These are phyloP conservation scores for Gouania willdenowi DNA, from an alignment of 2,797 vertebrate genomes.

Conservation along the genomic window DNA sequence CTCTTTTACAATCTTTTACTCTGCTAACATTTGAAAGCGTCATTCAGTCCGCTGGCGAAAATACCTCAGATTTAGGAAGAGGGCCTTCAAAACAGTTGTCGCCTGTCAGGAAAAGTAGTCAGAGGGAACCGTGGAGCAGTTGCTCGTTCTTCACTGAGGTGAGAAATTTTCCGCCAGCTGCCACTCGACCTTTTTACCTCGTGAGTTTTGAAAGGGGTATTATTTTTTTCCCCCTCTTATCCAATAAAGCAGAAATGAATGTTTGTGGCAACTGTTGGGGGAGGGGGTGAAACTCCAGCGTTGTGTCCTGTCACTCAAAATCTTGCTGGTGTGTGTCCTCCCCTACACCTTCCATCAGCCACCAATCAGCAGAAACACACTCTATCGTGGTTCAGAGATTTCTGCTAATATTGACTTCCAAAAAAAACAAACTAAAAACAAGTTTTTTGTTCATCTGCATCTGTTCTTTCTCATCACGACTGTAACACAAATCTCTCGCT, in stretches of 20 bases:
- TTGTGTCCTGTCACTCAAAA: conserved; percentile 65
- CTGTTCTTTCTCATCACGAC: conserved; percentile 12
- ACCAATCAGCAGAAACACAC: conserved; percentile 53
- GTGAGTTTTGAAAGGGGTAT: conserved; percentile 20
- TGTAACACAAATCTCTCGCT: conserved; percentile 26
- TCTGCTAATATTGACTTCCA: background rate
- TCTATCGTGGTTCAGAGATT: conserved; percentile 14
- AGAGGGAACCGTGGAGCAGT: conserved; percentile 76
- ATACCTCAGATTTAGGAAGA: conserved; percentile 74
- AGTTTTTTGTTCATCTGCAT: conserved; percentile 27
- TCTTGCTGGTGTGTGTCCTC: conserved; percentile 62
- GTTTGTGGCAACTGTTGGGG: conserved; percentile 69
- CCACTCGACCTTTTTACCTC: conserved; percentile 46
- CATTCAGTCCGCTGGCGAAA: conserved; percentile 74
- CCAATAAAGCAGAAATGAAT: conserved; percentile 71
- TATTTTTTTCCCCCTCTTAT: conserved; percentile 52
- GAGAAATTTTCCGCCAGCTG: conserved; percentile 85
- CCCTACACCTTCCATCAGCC: conserved; percentile 67
- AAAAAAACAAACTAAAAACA: conserved; percentile 5
- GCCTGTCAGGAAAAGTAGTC: conserved; percentile 59
- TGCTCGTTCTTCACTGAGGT: conserved; percentile 75
- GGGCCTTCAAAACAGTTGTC: conserved; percentile 80
- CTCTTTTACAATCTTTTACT: conserved; percentile 74
- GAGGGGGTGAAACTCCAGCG: conserved; percentile 36
- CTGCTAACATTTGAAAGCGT: conserved; percentile 82